phyloP scores from a whole-genome alignment of 2,797 vertebrate genomes.

The Scolopax bukidnonensis region DNA sequence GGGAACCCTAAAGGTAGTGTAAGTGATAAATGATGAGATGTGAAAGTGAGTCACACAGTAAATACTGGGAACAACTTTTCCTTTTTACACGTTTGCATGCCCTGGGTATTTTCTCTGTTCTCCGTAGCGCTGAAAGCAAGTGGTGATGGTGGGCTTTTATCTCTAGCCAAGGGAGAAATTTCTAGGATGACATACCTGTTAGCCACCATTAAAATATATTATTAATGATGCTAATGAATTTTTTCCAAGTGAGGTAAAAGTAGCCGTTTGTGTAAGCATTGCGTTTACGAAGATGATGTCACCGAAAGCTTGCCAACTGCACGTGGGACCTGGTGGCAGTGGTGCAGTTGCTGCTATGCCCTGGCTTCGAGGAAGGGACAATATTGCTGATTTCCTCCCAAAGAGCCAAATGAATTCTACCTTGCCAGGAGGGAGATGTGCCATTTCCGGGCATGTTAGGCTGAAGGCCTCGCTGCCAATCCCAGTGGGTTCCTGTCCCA shows the following conservation, averaged over 20 bases:
- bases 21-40: not conserved
- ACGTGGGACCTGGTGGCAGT: not conserved
- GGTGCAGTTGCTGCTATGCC: not conserved
- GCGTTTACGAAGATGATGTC: slow-evolving; percentile 66
- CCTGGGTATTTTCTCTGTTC: not conserved
- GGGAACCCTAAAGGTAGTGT: not conserved
- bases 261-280: not conserved
- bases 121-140: not conserved
- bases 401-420: slow-evolving; percentile 15
- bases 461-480: not conserved
- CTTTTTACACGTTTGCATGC: not conserved
- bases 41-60: not conserved
- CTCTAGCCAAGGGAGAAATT: slow-evolving; percentile 24
- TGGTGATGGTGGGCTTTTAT: slow-evolving; percentile 47
- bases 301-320: slow-evolving; percentile 24
- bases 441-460: slow-evolving; percentile 25
- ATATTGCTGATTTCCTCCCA: not conserved
- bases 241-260: slow-evolving; percentile 63
- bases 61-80: not conserved
- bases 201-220: slow-evolving; percentile 51
- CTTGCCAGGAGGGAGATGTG: slow-evolving; percentile 25
- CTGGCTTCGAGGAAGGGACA: not conserved
- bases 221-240: slow-evolving; percentile 49
- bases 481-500: slow-evolving; percentile 29
- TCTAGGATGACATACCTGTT: not conserved